These are phyloP conservation scores for Galerucella pusilla DNA, from an alignment of 2,888 invertebrate genomes.

Conservation along the genomic window DNA sequence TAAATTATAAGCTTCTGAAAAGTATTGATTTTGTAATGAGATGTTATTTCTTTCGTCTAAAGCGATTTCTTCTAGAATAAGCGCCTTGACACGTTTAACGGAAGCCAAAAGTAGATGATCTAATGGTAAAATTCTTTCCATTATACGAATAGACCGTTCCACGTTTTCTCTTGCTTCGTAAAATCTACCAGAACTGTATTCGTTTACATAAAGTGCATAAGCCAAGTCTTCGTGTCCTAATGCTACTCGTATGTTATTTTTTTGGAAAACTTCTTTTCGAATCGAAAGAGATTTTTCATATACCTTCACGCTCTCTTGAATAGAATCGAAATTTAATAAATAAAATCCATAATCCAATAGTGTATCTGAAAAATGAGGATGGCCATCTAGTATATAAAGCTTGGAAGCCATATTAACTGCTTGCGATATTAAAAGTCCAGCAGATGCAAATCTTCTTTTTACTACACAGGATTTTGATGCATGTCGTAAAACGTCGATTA, in stretches of 20 bases:
- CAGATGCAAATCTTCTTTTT: conserved; percentile 85
- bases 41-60: conserved; percentile 74
- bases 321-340: conserved; percentile 87
- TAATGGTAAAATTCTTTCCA: conserved; percentile 81
- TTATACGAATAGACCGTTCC: conserved; percentile 83
- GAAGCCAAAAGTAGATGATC: conserved; percentile 90
- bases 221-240: conserved; percentile 92
- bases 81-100: conserved; percentile 90
- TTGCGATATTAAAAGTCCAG: conserved; percentile 84
- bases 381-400: conserved; percentile 71
- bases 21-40: conserved; percentile 65
- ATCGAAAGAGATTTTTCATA: conserved; percentile 83
- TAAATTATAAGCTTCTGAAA: conserved; percentile 83
- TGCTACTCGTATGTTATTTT: conserved; percentile 88
- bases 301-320: conserved; percentile 84
- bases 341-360: conserved; percentile 92
- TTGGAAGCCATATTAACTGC: conserved; percentile 79
- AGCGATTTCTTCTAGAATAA: conserved; percentile 93
- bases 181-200: conserved; percentile 91
- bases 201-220: conserved; percentile 91
- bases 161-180: conserved; percentile 84
- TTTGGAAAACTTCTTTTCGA: conserved; percentile 82
- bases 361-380: conserved; percentile 87
- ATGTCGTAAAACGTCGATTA: conserved; percentile 85
- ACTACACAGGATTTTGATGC: conserved; percentile 91